A percentile compares a stretch with the other conserved stretches of the same genome.
phyloP scores from a whole-genome alignment of 2,888 invertebrate species.

The Fragum whitleyi region DNA sequence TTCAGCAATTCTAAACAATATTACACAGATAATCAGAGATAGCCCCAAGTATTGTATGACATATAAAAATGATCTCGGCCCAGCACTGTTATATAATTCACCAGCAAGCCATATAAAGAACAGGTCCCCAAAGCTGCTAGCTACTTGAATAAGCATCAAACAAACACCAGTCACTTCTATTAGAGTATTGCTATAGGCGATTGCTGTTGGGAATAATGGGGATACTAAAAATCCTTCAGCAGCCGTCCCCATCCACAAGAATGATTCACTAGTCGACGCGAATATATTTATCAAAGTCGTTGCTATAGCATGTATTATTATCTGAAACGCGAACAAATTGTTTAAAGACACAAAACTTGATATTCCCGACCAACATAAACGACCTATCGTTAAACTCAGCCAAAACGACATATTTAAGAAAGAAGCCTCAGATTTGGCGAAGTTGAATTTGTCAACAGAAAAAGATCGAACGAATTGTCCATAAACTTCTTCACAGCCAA shows the following conservation, averaged over 20 bases:
- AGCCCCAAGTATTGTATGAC: slow-evolving; percentile 40
- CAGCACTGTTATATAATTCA: slow-evolving; percentile 29
- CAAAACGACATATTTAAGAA: slow-evolving; percentile 43
- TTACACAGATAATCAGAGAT: slow-evolving; percentile 25
- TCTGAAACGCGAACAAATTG: slow-evolving; percentile 30
- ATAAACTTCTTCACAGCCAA: slow-evolving; percentile 35
- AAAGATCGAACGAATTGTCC: slow-evolving; percentile 45
- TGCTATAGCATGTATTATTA: slow-evolving; percentile 9
- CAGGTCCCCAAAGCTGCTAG: slow-evolving; percentile 37
- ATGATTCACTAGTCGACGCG: slow-evolving; percentile 23
- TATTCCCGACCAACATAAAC: slow-evolving; percentile 33
- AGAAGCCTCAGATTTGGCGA: slow-evolving; percentile 36
- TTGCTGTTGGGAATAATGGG: slow-evolving; percentile 34
- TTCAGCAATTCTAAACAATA: slow-evolving; percentile 41
- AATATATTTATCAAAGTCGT: slow-evolving; percentile 25
- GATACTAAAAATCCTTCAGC: slow-evolving; percentile 29
- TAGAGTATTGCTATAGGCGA: slow-evolving; percentile 39
- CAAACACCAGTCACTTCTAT: slow-evolving; percentile 42
- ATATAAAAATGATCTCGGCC: slow-evolving; percentile 42
- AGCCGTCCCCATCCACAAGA: slow-evolving; percentile 35
- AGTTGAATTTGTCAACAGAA: slow-evolving; percentile 38
- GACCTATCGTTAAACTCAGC: slow-evolving; percentile 32
- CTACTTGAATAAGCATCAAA: slow-evolving; percentile 39
- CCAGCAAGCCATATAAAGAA: slow-evolving; percentile 37
- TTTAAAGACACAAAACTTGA: slow-evolving; percentile 31